These are phyloP conservation scores for Desmodus rotundus DNA, from an alignment of 2,113 vertebrate species.

Conservation along the genomic window DNA sequence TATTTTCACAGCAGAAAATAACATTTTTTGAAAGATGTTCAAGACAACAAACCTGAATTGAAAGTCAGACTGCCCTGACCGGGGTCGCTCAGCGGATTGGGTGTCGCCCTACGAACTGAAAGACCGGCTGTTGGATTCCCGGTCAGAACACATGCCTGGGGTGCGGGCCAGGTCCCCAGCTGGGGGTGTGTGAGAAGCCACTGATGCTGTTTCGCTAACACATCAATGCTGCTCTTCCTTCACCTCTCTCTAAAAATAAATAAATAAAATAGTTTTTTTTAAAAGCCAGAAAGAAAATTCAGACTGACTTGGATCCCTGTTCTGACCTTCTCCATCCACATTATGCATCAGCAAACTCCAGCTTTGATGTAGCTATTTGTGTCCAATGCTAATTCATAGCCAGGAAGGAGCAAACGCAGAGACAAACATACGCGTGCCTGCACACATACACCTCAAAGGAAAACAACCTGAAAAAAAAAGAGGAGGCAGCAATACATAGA, in stretches of 20 bases:
- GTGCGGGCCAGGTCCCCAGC: too few species aligned
- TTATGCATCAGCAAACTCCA: background rate
- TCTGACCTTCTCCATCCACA: background rate
- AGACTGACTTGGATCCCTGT: background rate
- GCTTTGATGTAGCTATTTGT: background rate
- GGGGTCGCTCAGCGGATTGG: too few species aligned
- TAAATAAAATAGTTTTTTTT: too few species aligned
- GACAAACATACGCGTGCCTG: background rate
- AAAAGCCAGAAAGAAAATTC: background rate
- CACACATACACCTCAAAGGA: background rate
- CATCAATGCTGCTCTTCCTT: too few species aligned
- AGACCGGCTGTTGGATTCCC: too few species aligned
- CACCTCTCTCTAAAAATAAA: too few species aligned
- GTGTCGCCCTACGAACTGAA: too few species aligned
- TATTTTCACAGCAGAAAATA: background rate
- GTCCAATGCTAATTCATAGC: background rate
- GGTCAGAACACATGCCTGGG: too few species aligned
- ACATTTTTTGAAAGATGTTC: background rate
- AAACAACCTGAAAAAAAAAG: background rate
- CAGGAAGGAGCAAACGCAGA: background rate
- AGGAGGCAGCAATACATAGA: background rate
- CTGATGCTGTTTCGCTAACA: too few species aligned
- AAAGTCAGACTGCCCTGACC: background rate
- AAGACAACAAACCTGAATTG: background rate
- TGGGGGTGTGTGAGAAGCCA: too few species aligned